A percentile compares a stretch with the other conserved stretches of the same genome.
Evolutionary conservation across 2,113 vertebrate species (phyloP).

Genomic region (Apteryx mantelli): DNA sequence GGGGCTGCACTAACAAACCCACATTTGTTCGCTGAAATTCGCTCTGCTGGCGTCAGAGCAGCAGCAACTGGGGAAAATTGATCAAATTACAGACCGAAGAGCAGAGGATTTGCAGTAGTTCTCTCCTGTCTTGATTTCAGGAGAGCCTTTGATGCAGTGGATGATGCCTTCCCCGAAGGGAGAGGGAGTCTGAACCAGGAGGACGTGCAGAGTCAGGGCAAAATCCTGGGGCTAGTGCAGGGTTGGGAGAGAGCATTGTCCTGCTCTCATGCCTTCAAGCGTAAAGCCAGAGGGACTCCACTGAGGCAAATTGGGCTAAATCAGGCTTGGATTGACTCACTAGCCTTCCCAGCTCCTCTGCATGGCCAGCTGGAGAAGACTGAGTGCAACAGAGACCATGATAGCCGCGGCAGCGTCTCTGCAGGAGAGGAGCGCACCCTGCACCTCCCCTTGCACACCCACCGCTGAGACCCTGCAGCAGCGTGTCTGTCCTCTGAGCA

Average conservation of each 20-base stretch:
- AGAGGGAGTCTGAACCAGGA: neutral
- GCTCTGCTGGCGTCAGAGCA: neutral
- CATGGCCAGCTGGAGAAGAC: neutral
- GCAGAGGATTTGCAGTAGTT: neutral
- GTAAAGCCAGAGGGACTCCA: neutral
- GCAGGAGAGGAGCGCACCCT: neutral
- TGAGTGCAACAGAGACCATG: neutral
- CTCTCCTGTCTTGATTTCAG: neutral
- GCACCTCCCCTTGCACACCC: neutral
- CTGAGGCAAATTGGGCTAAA: neutral
- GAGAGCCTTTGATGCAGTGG: neutral
- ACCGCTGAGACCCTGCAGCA: neutral
- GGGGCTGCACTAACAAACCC: neutral
- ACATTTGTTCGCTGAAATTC: neutral
- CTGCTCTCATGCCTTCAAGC: neutral
- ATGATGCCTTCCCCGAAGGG: neutral
- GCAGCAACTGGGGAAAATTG: neutral
- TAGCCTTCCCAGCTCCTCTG: neutral
- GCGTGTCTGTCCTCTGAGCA: too few relatives aligned
- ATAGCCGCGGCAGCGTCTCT: neutral
- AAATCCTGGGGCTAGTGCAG: neutral
- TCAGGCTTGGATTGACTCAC: neutral
- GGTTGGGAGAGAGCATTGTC: neutral
- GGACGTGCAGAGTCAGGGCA: neutral
- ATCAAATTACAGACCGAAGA: rapidly evolving